A percentile compares a stretch with the other conserved stretches of the same genome.
These are phyloP conservation scores for Gerris buenoi DNA, from an alignment of 1,140 invertebrate genomes.

Conservation along the genomic window DNA sequence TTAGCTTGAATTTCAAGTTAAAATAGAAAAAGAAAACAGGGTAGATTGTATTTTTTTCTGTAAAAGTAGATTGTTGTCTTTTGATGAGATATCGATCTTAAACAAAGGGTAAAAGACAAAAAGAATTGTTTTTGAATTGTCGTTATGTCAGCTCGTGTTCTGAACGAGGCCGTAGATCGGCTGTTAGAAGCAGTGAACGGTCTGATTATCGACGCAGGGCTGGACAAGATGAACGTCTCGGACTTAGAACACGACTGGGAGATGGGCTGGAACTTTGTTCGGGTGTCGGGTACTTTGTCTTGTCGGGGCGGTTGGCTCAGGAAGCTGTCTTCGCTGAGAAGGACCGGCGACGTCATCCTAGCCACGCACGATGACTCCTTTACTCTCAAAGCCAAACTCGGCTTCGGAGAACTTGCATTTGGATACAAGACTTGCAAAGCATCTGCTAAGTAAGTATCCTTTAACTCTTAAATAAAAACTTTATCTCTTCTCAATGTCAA, in stretches of 20 bases:
- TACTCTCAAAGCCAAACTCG: background rate
- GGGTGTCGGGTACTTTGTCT: background rate
- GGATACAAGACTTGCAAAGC: background rate
- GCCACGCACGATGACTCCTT: background rate
- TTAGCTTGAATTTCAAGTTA: background rate
- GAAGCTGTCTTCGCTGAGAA: background rate
- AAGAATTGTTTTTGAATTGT: background rate
- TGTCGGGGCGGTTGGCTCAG: slow-evolving; percentile 1
- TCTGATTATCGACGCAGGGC: background rate
- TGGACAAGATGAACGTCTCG: background rate
- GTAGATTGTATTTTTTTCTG: background rate
- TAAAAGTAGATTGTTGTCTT: background rate
- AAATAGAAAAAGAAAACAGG: background rate
- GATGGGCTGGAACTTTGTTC: slow-evolving; percentile 2
- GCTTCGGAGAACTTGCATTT: background rate
- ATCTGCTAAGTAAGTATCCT: background rate
- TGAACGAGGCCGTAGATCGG: background rate
- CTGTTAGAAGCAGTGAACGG: background rate
- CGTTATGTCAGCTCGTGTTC: background rate
- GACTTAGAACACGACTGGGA: background rate
- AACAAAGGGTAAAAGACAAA: background rate
- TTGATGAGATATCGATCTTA: background rate
- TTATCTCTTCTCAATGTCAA: too few species aligned
- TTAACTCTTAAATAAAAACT: background rate
- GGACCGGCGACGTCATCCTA: background rate